Evolutionary conservation across 2,888 invertebrate genomes (phyloP).

Genomic region (Microchrysa polita): DNA sequence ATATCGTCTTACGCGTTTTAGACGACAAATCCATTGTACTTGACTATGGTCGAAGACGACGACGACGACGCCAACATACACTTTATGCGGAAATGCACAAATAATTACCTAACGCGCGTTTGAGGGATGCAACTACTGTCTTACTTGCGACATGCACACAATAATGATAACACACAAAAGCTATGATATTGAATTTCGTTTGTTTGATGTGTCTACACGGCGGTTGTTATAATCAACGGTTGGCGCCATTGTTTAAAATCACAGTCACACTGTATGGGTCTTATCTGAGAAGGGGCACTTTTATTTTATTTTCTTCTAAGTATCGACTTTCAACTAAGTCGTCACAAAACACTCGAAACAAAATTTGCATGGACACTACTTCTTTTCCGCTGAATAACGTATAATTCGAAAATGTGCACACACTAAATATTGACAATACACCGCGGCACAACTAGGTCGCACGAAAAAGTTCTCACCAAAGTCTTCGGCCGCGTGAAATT

Average conservation of each 20-base stretch:
- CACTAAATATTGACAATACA: too few relatives aligned
- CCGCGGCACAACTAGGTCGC: too few relatives aligned
- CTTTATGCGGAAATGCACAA: constrained; percentile 28
- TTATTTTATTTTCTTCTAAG: background rate
- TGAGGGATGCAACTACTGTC: constrained; percentile 13
- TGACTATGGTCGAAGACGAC: background rate
- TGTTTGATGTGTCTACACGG: constrained; percentile 24
- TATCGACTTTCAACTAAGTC: constrained; percentile 31
- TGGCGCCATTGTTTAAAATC: constrained; percentile 37
- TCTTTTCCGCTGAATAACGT: constrained; percentile 12
- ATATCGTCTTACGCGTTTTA: constrained; percentile 46
- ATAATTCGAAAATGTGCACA: too few relatives aligned
- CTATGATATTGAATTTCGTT: constrained; percentile 33
- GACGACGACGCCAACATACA: background rate
- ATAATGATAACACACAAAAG: constrained; percentile 26
- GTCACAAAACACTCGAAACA: background rate
- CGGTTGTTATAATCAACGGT: background rate
- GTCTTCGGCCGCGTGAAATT: too few relatives aligned
- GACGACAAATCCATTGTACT: constrained; percentile 47
- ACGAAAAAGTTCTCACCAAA: too few relatives aligned
- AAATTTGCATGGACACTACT: background rate
- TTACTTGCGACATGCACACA: constrained; percentile 14
- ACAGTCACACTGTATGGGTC: constrained; percentile 8
- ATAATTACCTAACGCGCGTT: constrained; percentile 30
- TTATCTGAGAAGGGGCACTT: background rate